Evolutionary conservation across 2,888 invertebrate species (phyloP).

Genomic region (Idaea aversata): DNA sequence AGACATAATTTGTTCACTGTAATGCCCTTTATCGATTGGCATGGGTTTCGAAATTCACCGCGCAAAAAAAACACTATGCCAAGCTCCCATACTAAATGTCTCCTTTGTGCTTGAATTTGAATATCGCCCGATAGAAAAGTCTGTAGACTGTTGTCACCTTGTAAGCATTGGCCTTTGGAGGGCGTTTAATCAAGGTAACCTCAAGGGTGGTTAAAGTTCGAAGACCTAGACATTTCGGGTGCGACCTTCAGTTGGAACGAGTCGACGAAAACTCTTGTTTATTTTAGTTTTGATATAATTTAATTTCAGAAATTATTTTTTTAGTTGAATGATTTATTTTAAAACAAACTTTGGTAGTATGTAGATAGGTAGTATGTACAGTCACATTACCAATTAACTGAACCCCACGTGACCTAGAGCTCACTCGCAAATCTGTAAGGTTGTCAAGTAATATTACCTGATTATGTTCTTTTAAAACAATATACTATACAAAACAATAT

Average conservation of each 20-base stretch:
- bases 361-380: too few relatives aligned
- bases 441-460: too few relatives aligned
- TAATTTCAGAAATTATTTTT: background rate
- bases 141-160: slow-evolving; percentile 2
- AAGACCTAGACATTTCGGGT: slow-evolving; percentile 41
- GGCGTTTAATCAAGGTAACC: slow-evolving; percentile 29
- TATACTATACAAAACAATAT: too few relatives aligned
- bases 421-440: too few relatives aligned
- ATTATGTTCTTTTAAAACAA: too few relatives aligned
- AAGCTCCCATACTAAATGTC: background rate
- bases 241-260: slow-evolving; percentile 2
- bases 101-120: background rate
- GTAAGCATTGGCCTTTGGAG: slow-evolving; percentile 17
- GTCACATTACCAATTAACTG: too few relatives aligned
- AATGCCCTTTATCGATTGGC: too few relatives aligned
- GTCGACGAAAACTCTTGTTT: background rate
- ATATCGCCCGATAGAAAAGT: background rate
- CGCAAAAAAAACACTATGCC: too few relatives aligned
- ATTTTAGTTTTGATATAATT: background rate
- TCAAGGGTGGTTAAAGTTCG: slow-evolving; percentile 41
- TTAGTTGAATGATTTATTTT: background rate
- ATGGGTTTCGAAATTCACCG: too few relatives aligned
- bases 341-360: background rate
- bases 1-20: too few relatives aligned
- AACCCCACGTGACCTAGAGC: too few relatives aligned